Evolutionary conservation across 2,113 vertebrate species (phyloP).

Genomic region (Machaerirhynchus nigripectus): DNA sequence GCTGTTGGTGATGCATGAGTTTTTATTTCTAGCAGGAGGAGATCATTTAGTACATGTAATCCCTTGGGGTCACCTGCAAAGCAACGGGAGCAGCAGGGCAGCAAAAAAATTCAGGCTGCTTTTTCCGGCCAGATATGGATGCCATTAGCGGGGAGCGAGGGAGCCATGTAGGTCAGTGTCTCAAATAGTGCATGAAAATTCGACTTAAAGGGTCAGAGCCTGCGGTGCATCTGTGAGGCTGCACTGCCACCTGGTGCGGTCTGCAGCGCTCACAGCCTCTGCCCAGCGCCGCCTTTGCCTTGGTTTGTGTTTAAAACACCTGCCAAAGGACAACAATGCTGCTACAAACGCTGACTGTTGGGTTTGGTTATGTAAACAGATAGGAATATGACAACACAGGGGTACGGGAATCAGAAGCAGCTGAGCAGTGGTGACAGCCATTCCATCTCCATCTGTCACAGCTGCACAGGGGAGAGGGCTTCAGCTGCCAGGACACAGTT

Average conservation of each 20-base stretch:
- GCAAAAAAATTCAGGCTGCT: not conserved
- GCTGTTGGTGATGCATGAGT: not conserved
- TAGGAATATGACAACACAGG: not conserved
- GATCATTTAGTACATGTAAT: not conserved
- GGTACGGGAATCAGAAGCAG: not conserved
- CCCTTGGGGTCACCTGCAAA: not conserved
- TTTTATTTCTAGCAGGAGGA: not conserved
- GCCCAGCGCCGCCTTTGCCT: not conserved
- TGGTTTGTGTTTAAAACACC: not conserved
- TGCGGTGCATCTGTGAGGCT: not conserved
- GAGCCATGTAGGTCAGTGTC: not conserved
- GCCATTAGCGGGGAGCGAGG: not conserved
- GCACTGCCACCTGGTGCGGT: conserved; percentile 20
- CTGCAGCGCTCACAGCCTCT: not conserved
- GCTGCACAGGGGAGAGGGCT: not conserved
- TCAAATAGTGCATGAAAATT: not conserved
- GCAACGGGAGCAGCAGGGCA: not conserved
- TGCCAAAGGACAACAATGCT: not conserved
- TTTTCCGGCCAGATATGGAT: not conserved
- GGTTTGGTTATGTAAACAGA: not conserved
- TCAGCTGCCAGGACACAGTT: not conserved
- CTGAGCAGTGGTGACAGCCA: accelerated
- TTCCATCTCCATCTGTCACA: not conserved
- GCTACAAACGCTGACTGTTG: not conserved
- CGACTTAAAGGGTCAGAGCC: not conserved